Percentiles rank a stretch among this genome's conserved stretches.
These are phyloP conservation scores for Agelas oroides DNA, from an alignment of 37 sponge, comb jelly and placozoan genomes.

Conservation along the genomic window DNA sequence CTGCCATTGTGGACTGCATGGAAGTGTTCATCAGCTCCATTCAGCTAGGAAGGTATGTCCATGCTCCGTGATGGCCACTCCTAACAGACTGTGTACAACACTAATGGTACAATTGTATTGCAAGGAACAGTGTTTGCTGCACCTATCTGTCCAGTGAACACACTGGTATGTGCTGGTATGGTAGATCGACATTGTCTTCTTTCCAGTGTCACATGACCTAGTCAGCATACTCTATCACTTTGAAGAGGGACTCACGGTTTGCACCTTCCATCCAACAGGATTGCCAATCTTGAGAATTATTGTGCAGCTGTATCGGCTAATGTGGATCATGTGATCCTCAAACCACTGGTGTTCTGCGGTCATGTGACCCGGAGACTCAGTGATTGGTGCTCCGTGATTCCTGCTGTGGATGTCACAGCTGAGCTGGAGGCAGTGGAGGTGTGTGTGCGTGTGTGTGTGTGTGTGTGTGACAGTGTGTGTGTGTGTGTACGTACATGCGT, in stretches of 20 bases:
- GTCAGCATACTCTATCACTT: no score
- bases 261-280: neutral
- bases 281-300: no score
- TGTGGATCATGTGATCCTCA: conserved; percentile 30
- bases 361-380: conserved; percentile 48
- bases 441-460: conserved; percentile 7
- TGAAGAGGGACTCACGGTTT: no score
- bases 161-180: no score
- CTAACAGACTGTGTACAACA: neutral
- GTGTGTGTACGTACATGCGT: conserved; percentile 2
- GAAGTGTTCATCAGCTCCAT: conserved; percentile 26
- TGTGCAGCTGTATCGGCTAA: no score
- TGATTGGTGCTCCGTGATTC: conserved; percentile 34
- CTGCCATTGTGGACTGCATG: conserved; percentile 58
- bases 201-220: no score
- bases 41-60: conserved; percentile 44
- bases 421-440: conserved; percentile 34
- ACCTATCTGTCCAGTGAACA: no score
- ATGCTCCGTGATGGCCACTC: no score
- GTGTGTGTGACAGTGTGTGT: conserved; percentile 21
- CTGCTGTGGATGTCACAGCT: conserved; percentile 34
- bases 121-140: no score
- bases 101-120: no score
- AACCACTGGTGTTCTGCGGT: conserved; percentile 51
- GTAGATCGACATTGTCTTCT: no score